Evolutionary conservation across 2,888 invertebrate genomes (phyloP).

Genomic region (Tricholauxania praeusta): DNA sequence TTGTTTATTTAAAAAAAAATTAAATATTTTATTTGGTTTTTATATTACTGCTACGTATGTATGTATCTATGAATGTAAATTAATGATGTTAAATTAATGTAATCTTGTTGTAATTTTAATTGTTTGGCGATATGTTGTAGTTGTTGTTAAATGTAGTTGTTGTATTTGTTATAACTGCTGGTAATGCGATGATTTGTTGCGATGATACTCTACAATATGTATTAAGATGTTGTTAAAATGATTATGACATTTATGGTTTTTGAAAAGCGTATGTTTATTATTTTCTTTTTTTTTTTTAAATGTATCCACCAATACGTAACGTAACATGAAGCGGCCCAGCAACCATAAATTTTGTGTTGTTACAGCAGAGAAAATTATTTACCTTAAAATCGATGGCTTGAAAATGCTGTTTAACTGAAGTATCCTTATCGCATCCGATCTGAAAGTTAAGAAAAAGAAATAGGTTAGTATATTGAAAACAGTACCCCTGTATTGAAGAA

Average conservation of each 20-base stretch:
- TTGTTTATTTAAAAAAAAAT: constrained; percentile 43
- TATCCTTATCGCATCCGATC: constrained; percentile 11
- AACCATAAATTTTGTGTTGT: constrained; percentile 19
- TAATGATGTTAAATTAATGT: constrained; percentile 45
- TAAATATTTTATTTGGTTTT: constrained; percentile 45
- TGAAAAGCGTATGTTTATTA: not conserved
- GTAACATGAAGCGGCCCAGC: not conserved
- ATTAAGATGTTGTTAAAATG: not conserved
- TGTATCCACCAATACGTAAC: not conserved
- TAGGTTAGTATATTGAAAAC: constrained; percentile 43
- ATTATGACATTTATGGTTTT: constrained; percentile 21
- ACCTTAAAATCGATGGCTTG: too few relatives aligned
- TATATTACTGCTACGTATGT: constrained; percentile 23
- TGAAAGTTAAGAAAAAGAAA: constrained; percentile 48
- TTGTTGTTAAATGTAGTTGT: constrained; percentile 34
- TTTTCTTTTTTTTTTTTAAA: not conserved
- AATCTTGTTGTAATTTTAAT: constrained; percentile 26
- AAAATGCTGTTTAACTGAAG: too few relatives aligned
- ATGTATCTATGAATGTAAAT: constrained; percentile 37
- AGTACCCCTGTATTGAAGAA: too few relatives aligned
- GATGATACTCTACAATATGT: not conserved
- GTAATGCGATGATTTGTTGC: not conserved
- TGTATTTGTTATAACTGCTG: constrained; percentile 10
- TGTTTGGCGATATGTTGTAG: constrained; percentile 33
- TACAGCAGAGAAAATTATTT: constrained; percentile 1